Evolutionary conservation across 1,140 invertebrate genomes (phyloP).

Genomic region (Drosophila insularis): DNA sequence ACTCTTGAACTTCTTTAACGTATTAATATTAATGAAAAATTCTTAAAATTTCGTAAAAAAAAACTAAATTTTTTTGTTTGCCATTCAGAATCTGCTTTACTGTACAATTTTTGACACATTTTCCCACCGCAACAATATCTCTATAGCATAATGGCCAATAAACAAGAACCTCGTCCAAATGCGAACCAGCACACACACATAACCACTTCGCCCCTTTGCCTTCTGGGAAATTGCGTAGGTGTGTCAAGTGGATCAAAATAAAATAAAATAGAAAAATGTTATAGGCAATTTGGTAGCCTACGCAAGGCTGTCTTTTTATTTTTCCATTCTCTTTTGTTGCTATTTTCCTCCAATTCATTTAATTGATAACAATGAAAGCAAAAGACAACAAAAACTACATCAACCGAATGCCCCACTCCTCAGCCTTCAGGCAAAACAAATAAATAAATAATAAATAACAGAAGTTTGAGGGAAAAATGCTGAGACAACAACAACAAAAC

Average conservation of each 20-base stretch:
- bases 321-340: slow-evolving; percentile 19
- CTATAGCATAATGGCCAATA: slow-evolving; percentile 42
- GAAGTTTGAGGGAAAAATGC: slow-evolving; percentile 20
- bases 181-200: slow-evolving; percentile 9
- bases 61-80: background rate
- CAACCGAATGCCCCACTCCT: background rate
- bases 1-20: too few species aligned
- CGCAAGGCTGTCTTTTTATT: slow-evolving; percentile 29
- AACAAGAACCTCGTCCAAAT: slow-evolving; percentile 40
- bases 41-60: too few species aligned
- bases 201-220: slow-evolving; percentile 12
- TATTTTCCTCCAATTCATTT: slow-evolving; percentile 41
- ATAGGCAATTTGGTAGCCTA: slow-evolving; percentile 57
- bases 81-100: background rate
- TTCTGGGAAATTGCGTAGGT: slow-evolving; percentile 51
- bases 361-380: slow-evolving; percentile 71
- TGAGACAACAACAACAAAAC: slow-evolving; percentile 31
- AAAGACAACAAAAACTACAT: slow-evolving; percentile 28
- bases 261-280: slow-evolving; percentile 47
- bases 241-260: slow-evolving; percentile 68
- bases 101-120: slow-evolving; percentile 5
- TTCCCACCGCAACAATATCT: slow-evolving; percentile 23
- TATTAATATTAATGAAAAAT: background rate
- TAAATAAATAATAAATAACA: slow-evolving; percentile 13
- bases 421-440: background rate